Evolutionary conservation across 2,113 vertebrate species (phyloP), one percentile per base, ranked within the genome.

Genomic region (Falcunculus frontatus): DNA sequence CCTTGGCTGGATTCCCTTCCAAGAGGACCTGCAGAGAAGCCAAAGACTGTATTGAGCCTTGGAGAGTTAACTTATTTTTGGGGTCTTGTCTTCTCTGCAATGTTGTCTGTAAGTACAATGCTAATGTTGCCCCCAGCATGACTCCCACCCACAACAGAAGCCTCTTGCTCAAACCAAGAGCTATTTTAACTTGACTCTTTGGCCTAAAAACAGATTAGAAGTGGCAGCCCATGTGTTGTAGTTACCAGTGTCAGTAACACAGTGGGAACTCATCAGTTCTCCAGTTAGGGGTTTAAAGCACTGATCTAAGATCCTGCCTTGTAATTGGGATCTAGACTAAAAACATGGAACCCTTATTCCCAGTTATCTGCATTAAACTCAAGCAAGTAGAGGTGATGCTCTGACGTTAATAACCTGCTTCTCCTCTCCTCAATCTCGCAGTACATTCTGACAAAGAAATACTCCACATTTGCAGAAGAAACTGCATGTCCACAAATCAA

Each of bases 111-210:
- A 90, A 95, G 72, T 63, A 83, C 64, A 80, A 81, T 63, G 68
- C 59, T 88, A 67, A 93, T 64, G 32, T 25, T 74, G 65, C 72
- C 72, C 92, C 75, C 82, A 76, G 90, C 55, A 47, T 3, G 41
- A 94, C 72, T 95, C 82, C 79, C 90, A 88, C 55, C 50, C 93
- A 93, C 63, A 93, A 84, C 52, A 90, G 79, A 95, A 92, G 92
- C n/a, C 68, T 90, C 76, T 74, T 84, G 72, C 64, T 95, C 72
- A 95, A 86, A 47, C 73, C 33, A 86, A 93, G 56, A 74, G 72
- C 91, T 95, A 95, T 87, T 96, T 97, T 91, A 95, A 83, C 68
- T 88, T 27, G 30, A 50, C 42, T 76, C 63, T 60, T 84, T 70
- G 72, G 73, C 85, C 92, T 90, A 70, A 85, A 88, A 93, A 83